phyloP scores from a whole-genome alignment of 2,113 vertebrate genomes.

The Pituophis catenifer region DNA sequence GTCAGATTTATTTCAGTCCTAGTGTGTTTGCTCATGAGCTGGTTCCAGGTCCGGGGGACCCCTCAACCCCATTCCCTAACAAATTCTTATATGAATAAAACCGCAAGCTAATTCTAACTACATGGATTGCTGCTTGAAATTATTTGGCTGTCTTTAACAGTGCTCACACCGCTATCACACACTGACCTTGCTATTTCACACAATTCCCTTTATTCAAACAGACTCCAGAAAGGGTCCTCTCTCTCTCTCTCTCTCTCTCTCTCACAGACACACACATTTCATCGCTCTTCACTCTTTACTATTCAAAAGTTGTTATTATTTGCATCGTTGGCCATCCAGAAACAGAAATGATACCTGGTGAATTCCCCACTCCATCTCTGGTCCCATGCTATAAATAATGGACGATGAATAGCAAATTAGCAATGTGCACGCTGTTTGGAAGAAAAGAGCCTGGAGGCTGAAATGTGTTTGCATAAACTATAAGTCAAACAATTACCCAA shows the following conservation, averaged over 20 bases:
- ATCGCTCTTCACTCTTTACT: neutral
- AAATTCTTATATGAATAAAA: neutral
- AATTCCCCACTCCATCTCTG: neutral
- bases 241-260: neutral
- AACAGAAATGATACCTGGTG: slow-evolving; percentile 1
- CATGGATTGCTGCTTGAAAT: neutral
- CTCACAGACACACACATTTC: neutral
- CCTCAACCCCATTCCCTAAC: no score
- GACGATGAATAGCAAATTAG: slow-evolving; percentile 17
- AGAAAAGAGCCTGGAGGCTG: neutral
- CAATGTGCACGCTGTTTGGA: slow-evolving; percentile 5
- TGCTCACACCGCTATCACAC: fast-evolving
- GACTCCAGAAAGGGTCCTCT: neutral
- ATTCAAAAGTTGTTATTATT: neutral
- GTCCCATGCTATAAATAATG: slow-evolving; percentile 18
- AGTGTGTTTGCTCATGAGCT: no score
- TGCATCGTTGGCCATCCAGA: neutral
- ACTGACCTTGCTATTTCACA: neutral
- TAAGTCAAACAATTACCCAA: slow-evolving; percentile 34
- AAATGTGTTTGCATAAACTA: slow-evolving; percentile 35
- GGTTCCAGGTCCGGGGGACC: no score
- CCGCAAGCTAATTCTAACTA: neutral
- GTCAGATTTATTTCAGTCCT: no score
- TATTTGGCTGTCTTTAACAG: neutral
- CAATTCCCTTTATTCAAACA: neutral